A percentile compares a stretch with the other conserved stretches of the same genome.
These are phyloP conservation scores for Antedon mediterranea DNA, from an alignment of 53 echinoderm and acorn worm species.

Conservation along the genomic window DNA sequence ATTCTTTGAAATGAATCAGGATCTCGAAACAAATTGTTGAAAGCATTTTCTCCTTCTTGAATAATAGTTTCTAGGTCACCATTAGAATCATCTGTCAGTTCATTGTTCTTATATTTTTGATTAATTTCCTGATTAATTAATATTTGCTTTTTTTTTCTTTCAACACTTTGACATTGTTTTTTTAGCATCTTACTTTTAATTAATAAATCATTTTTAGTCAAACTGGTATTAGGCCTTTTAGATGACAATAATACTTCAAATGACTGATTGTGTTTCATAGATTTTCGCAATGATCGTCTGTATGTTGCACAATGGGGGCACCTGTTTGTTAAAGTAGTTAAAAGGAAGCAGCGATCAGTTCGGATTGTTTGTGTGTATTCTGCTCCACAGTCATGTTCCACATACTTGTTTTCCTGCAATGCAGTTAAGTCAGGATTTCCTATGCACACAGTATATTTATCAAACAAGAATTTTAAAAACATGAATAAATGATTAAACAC, in stretches of 20 bases:
- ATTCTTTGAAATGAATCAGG: slow-evolving; percentile 12
- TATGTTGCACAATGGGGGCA: background rate
- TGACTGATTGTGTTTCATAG: background rate
- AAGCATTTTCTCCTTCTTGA: background rate
- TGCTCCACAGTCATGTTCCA: no score
- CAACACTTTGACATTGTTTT: background rate
- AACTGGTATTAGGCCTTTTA: background rate
- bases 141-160: background rate
- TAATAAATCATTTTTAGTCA: background rate
- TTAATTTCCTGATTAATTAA: background rate
- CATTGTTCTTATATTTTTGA: background rate
- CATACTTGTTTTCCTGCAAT: no score
- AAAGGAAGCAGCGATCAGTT: background rate
- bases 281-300: background rate
- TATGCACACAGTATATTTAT: no score
- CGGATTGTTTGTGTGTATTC: no score
- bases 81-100: background rate
- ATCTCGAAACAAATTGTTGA: background rate
- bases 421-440: no score
- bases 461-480: no score
- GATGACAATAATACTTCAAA: background rate
- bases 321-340: background rate
- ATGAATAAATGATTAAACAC: no score
- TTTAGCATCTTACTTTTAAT: background rate
- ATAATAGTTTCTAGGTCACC: background rate